phyloP scores from a whole-genome alignment of 2,888 invertebrate species.

The Apotomis turbidana region DNA sequence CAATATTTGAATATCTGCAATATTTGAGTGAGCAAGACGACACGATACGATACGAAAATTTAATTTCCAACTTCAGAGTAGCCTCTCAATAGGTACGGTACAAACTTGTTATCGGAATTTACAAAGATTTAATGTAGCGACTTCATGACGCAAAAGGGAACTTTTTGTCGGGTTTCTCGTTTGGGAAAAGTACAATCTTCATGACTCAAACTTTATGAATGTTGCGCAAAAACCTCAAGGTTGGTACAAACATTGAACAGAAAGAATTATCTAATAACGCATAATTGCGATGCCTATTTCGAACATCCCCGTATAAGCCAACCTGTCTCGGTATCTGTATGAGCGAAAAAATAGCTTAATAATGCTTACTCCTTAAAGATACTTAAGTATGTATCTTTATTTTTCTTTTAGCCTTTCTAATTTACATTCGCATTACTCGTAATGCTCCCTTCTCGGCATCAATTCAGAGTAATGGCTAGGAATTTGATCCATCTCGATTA shows the following conservation, averaged over 20 bases:
- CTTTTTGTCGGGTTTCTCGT: neutral
- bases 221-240: neutral
- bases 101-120: no score
- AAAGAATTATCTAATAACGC: neutral
- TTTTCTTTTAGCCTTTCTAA: neutral
- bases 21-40: no score
- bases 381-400: neutral
- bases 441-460: slow-evolving; percentile 21
- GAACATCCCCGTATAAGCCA: no score
- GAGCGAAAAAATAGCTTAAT: neutral
- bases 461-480: slow-evolving; percentile 30
- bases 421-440: slow-evolving; percentile 9
- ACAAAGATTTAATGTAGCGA: no score
- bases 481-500: slow-evolving; percentile 46
- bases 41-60: no score
- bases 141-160: neutral
- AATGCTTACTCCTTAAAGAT: neutral
- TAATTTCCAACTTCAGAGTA: no score
- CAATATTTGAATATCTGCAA: no score
- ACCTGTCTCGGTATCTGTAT: neutral
- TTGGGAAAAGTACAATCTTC: neutral
- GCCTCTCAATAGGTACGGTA: no score
- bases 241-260: neutral
- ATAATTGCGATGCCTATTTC: no score
- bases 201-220: neutral